Evolutionary conservation across 1,140 invertebrate species (phyloP).

Genomic region (Andrena cerasifolii): DNA sequence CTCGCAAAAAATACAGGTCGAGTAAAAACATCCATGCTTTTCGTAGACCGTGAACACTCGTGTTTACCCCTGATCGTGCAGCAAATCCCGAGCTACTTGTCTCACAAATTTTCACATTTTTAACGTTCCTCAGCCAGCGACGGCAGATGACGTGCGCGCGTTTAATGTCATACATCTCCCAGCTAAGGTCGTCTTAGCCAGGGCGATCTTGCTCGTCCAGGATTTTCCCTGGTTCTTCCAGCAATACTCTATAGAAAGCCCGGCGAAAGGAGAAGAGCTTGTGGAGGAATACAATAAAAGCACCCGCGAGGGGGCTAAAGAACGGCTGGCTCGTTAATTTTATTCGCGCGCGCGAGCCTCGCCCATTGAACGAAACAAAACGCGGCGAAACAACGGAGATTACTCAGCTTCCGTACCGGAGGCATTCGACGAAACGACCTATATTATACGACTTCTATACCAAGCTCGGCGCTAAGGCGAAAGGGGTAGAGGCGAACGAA

Average conservation of each 20-base stretch:
- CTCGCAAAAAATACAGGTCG: too few relatives aligned
- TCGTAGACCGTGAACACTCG: too few relatives aligned
- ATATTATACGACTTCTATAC: constrained; percentile 47
- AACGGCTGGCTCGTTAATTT: constrained; percentile 51
- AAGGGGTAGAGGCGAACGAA: background rate
- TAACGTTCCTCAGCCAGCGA: constrained; percentile 10
- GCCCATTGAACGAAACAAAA: constrained; percentile 48
- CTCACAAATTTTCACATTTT: background rate
- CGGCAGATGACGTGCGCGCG: background rate
- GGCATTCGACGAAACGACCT: constrained; percentile 50
- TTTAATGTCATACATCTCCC: background rate
- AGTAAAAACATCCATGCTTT: too few relatives aligned
- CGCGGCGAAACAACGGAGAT: constrained; percentile 53
- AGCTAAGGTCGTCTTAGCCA: background rate
- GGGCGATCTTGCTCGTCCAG: background rate
- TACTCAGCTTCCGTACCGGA: constrained; percentile 50
- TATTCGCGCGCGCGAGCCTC: constrained; percentile 39
- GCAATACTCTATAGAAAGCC: background rate
- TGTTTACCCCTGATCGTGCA: too few relatives aligned
- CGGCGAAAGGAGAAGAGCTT: background rate
- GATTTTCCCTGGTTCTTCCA: background rate
- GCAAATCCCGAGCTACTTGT: too few relatives aligned
- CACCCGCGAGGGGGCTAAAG: constrained; percentile 29
- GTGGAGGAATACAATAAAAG: constrained; percentile 39
- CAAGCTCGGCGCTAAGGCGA: background rate